These are phyloP conservation scores for Hypsopygia costalis DNA, from an alignment of 2,888 invertebrate genomes.

Conservation along the genomic window DNA sequence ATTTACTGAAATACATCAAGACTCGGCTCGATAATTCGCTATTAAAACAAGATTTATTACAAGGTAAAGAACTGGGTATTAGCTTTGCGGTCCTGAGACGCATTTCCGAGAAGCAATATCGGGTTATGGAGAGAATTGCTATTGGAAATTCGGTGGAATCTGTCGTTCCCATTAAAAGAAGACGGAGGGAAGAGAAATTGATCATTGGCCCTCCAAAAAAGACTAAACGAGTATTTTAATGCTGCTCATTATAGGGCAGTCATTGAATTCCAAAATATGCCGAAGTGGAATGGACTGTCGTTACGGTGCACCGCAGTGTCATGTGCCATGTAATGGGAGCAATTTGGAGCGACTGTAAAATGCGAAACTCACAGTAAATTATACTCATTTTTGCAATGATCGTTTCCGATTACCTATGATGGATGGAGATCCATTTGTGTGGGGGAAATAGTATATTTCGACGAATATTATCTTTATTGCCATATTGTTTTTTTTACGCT, in stretches of 20 bases:
- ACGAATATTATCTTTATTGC: slow-evolving; percentile 30
- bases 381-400: slow-evolving; percentile 71
- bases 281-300: slow-evolving; percentile 42
- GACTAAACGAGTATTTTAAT: slow-evolving; percentile 35
- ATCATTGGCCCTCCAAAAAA: slow-evolving; percentile 44
- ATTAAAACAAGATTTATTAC: slow-evolving; percentile 53
- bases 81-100: slow-evolving; percentile 59
- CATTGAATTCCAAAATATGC: slow-evolving; percentile 33
- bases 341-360: slow-evolving; percentile 66
- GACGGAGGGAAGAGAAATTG: slow-evolving; percentile 47
- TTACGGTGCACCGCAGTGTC: slow-evolving; percentile 55
- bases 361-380: slow-evolving; percentile 62
- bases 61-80: slow-evolving; percentile 58
- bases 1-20: slow-evolving; percentile 53
- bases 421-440: slow-evolving; percentile 48
- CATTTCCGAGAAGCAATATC: slow-evolving; percentile 54
- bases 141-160: slow-evolving; percentile 45
- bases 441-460: slow-evolving; percentile 38
- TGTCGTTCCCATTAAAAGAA: slow-evolving; percentile 39
- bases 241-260: slow-evolving; percentile 23
- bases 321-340: slow-evolving; percentile 61
- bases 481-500: slow-evolving; percentile 17
- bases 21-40: slow-evolving; percentile 48
- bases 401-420: slow-evolving; percentile 73
- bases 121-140: slow-evolving; percentile 57